Evolutionary conservation across 1,140 invertebrate species (phyloP), one percentile per base, ranked within the genome.

Genomic region (Anoplophora glabripennis): DNA sequence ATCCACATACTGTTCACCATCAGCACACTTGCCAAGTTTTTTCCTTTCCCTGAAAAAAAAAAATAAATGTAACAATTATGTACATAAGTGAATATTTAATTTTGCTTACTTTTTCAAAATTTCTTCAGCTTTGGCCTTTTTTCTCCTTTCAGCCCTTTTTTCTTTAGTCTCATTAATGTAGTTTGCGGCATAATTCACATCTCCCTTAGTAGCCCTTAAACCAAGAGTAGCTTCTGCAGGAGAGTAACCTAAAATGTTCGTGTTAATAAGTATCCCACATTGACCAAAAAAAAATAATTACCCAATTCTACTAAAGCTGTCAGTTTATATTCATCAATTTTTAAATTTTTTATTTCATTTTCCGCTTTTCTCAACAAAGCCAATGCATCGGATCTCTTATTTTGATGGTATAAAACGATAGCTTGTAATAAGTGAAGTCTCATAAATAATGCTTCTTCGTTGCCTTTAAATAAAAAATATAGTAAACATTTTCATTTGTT

Each of bases 351-450:
- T 1, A 90, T 70, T 70, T 90, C 86, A 0, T 51, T 40, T 63
- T 87, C 81, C 0, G 84, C 87, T 55, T 80, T 74, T 38, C 77
- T 73, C 1, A 92, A 74, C 3, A 86, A 71, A 18, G 70, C 64
- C 18, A 76, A 76, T 0, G 89, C 86, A 57, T 84, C 81, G 4
- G 77, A 67, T 0, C 84, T 73, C 58, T 81, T 80, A 67, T 89
- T 87, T 73, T 87, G 83, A 71, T 92, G 88, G 73, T 86, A 92
- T 1, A 84, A 76, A 7, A 90, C 83, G 49, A 92, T 85, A 1
- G 86, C 90, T 76, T 92, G 88, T 12, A 92, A 77, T 33, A 92
- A 73, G 74, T 91, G 87, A 8, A 92, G 78, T 3, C 89, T 82
- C 80, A 90, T 83, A 51, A 90, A 81, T 11, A 92, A 72, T 1